phyloP scores from a whole-genome alignment of 2,113 vertebrate genomes.

The Notothenia coriiceps region DNA sequence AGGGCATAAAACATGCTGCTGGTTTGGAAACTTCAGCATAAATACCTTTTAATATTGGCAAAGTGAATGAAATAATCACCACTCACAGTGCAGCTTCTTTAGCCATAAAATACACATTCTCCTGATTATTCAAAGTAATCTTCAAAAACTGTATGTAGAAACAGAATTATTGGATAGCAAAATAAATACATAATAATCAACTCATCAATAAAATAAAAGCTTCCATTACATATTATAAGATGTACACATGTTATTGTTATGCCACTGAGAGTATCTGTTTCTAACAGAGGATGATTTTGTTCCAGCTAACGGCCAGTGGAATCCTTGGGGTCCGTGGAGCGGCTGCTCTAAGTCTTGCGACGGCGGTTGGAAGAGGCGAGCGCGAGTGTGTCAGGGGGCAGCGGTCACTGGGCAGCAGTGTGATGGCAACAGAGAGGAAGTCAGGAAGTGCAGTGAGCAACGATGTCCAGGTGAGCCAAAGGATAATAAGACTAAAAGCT shows the following conservation, averaged over 20 bases:
- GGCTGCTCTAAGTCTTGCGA: conserved; percentile 98
- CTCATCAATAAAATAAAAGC: conserved; percentile 41
- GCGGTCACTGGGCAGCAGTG: conserved; percentile 92
- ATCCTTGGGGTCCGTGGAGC: conserved; percentile 98
- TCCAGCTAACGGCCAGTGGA: conserved; percentile 98
- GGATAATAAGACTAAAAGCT: conserved; percentile 53
- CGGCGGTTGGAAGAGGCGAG: conserved; percentile 94
- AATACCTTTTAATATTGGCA: conserved; percentile 73
- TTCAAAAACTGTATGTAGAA: conserved; percentile 16
- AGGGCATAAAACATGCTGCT: conserved; percentile 74
- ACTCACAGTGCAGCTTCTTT: conserved; percentile 32
- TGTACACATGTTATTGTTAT: neutral
- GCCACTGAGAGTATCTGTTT: conserved; percentile 13
- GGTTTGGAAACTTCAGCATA: conserved; percentile 75
- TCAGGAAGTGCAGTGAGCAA: conserved; percentile 95
- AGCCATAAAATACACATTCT: conserved; percentile 57
- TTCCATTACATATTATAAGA: neutral
- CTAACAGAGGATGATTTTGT: conserved; percentile 47
- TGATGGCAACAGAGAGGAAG: conserved; percentile 93
- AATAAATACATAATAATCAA: conserved; percentile 23
- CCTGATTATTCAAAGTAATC: conserved; percentile 49
- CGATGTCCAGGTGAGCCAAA: conserved; percentile 93
- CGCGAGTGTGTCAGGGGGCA: conserved; percentile 92
- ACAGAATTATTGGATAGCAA: neutral
- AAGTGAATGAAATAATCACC: conserved; percentile 65